These are phyloP conservation scores for Drosophila siamana DNA, from an alignment of 2,888 invertebrate genomes.

Conservation along the genomic window DNA sequence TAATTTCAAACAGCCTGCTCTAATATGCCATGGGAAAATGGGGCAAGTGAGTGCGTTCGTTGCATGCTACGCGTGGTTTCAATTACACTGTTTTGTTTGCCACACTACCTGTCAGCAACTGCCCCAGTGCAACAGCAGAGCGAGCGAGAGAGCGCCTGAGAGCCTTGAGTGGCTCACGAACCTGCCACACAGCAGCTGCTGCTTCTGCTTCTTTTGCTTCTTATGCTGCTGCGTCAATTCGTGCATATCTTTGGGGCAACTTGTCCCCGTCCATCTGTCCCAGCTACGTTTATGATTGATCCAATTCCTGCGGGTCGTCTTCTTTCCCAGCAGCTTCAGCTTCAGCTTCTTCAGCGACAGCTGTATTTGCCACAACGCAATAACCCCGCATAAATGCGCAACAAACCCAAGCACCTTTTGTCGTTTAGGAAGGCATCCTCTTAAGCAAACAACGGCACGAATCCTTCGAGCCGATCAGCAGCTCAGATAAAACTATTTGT, in stretches of 20 bases:
- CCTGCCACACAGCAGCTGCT: constrained; percentile 51
- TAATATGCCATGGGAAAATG: constrained; percentile 66
- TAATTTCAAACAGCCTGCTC: constrained; percentile 71
- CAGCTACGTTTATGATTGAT: constrained; percentile 65
- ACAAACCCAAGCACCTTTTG: constrained; percentile 1
- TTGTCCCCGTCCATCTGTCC: constrained; percentile 18
- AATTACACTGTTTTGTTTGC: constrained; percentile 45
- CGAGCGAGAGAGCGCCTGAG: not conserved
- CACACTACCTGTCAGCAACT: constrained; percentile 36
- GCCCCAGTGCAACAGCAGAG: not conserved
- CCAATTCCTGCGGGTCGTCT: constrained; percentile 79
- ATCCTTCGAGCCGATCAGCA: not conserved
- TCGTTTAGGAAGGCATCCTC: not conserved
- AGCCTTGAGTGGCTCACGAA: constrained; percentile 45
- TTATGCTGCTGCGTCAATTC: constrained; percentile 48
- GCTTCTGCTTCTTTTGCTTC: constrained; percentile 3
- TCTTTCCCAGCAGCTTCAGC: not conserved
- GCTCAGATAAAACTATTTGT: not conserved
- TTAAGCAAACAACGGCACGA: too few relatives aligned
- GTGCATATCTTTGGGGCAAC: constrained; percentile 45
- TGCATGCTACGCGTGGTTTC: constrained; percentile 43
- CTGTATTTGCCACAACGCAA: constrained; percentile 24
- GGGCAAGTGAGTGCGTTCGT: constrained; percentile 40
- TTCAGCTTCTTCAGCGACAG: not conserved
- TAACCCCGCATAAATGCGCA: constrained; percentile 9